These are phyloP conservation scores for Parasteatoda lunata DNA, from an alignment of 2,888 invertebrate genomes.

Conservation along the genomic window DNA sequence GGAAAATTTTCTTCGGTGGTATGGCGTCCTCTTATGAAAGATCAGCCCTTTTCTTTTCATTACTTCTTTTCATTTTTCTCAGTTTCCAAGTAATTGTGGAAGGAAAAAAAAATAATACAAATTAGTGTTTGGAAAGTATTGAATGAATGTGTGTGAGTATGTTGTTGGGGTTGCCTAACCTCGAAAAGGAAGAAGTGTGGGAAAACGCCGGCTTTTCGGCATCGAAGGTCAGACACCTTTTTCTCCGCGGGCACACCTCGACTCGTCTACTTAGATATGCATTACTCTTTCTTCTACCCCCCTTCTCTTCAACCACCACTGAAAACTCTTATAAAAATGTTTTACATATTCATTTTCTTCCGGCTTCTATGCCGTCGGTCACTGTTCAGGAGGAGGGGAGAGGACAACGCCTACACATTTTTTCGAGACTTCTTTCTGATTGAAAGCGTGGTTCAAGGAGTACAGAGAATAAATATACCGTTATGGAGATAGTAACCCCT, in stretches of 20 bases:
- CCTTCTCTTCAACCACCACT: constrained; percentile 17
- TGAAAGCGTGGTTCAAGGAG: not conserved
- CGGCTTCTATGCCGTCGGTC: constrained; percentile 45
- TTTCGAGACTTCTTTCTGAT: not conserved
- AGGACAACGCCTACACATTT: not conserved
- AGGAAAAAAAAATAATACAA: no score
- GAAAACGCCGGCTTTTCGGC: constrained; percentile 55
- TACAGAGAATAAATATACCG: not conserved
- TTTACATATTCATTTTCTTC: constrained; percentile 68
- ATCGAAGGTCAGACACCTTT: constrained; percentile 56
- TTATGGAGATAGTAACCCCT: not conserved
- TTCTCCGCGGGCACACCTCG: constrained; percentile 39
- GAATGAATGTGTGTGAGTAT: not conserved
- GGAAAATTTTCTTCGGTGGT: no score
- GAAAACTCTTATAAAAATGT: constrained; percentile 58
- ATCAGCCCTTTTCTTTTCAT: no score
- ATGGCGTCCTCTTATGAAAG: no score
- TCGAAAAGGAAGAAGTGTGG: constrained; percentile 54
- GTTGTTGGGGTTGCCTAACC: constrained; percentile 52
- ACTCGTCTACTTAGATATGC: constrained; percentile 52
- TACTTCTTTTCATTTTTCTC: no score
- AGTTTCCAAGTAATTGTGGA: no score
- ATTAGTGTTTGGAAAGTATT: not conserved
- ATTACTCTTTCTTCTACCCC: no score
- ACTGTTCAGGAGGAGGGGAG: constrained; percentile 10